phyloP scores from a whole-genome alignment of 2,888 invertebrate species.

The Zaprionus bogoriensis region DNA sequence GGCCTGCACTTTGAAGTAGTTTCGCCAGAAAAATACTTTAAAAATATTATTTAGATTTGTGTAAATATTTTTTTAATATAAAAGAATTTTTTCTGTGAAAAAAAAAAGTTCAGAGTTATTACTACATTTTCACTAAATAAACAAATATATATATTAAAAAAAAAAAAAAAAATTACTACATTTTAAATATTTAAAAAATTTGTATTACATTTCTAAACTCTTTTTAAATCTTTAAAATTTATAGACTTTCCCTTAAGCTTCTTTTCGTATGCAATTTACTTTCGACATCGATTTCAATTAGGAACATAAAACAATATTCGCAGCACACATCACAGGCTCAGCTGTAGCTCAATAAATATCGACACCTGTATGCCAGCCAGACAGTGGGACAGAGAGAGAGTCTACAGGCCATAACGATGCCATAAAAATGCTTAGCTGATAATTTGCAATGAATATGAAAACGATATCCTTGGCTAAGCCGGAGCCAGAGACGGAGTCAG shows the following conservation, averaged over 20 bases:
- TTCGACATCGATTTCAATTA: no score
- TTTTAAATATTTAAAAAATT: not conserved
- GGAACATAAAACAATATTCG: not conserved
- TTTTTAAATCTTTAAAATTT: no score
- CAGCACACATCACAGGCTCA: no score
- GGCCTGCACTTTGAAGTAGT: not conserved
- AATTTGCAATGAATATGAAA: slow-evolving; percentile 69
- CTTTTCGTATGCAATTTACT: no score
- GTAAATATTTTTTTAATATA: no score
- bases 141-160: no score
- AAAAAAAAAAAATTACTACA: not conserved
- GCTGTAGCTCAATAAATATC: not conserved
- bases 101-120: no score
- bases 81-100: no score
- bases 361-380: slow-evolving; percentile 19
- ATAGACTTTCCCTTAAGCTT: no score
- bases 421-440: slow-evolving; percentile 62
- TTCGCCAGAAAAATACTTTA: not conserved
- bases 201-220: not conserved
- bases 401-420: slow-evolving; percentile 9
- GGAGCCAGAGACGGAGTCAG: no score
- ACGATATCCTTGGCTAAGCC: slow-evolving; percentile 25
- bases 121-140: no score
- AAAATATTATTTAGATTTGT: no score
- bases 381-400: not conserved